phyloP scores from a whole-genome alignment of 2,113 vertebrate species.

The Micromys minutus region DNA sequence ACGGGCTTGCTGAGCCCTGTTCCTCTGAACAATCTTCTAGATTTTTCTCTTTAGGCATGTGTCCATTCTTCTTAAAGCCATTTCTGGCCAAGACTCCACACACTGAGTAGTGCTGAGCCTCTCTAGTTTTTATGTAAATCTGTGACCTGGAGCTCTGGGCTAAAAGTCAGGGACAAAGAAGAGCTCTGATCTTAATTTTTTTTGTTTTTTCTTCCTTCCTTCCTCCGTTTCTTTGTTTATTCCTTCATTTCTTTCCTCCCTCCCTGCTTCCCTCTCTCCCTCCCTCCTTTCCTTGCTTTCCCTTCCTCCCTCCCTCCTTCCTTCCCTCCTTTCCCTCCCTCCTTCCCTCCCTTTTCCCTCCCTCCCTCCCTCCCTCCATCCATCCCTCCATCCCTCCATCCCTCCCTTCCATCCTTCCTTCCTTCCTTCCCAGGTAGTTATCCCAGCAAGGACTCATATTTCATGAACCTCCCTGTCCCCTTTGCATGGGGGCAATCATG shows the following conservation, averaged over 20 bases:
- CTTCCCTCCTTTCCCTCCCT: no score
- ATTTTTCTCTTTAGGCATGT: not conserved
- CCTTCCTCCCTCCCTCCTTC: not conserved
- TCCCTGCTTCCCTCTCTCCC: not conserved
- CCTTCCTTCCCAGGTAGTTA: not conserved
- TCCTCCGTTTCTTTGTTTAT: no score
- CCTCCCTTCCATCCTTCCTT: no score
- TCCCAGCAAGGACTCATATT: not conserved
- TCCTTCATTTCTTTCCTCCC: no score
- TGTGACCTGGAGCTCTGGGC: not conserved
- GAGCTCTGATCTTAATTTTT: not conserved
- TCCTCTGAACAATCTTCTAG: not conserved
- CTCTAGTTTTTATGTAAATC: not conserved
- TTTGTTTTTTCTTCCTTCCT: no score
- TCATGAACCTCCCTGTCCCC: not conserved
- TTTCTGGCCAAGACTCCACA: not conserved
- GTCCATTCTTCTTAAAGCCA: not conserved
- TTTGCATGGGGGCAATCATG: no score
- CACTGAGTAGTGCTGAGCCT: no score
- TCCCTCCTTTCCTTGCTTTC: no score
- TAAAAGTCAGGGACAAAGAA: not conserved
- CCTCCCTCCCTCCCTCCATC: accelerated
- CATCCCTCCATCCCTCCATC: accelerated
- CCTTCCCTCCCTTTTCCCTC: accelerated
- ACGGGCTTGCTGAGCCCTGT: not conserved